Evolutionary conservation across 2,797 vertebrate genomes (phyloP), one percentile per base, ranked within the genome.

Genomic region (Knipowitschia caucasica): DNA sequence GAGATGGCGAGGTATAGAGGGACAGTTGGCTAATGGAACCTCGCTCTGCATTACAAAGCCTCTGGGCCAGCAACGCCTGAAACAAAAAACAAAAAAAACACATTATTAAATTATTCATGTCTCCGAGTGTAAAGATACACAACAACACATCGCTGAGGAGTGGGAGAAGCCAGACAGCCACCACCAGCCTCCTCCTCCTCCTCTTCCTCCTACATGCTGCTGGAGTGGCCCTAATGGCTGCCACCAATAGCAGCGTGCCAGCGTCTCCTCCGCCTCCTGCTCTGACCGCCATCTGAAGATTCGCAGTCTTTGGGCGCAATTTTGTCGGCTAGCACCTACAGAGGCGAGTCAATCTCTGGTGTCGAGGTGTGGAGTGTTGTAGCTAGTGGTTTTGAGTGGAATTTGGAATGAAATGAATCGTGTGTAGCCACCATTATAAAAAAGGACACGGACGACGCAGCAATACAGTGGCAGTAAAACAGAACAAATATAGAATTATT

Each of bases 1-100:
- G 80, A 53, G 95, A 98, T 0, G 96, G 96, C 0, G 96, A 99
- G 0, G 95, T 98, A 88, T 98, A 98, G 73, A 99, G 94, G 18
- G 94, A 95, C 46, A 98, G 91, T 65, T 96, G 94, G 25, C 91
- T 93, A 39, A 94, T 79, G 0, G 93, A 92, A 69, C 93, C 91
- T 39, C 94, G 73, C 49, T 88, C 84, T 1, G 70, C 94, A 8
- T 88, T 79, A 67, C 91, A 92, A 2, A 96, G 91, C 75, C 95
- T 87, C 83, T 95, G 95, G 14, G 92, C 94, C 85, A 98, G 78
- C 71, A 86, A 89, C 38, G 71, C 73, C 86, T 88, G 73, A 44
- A n/a, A n/a, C n/a, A n/a, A n/a, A n/a, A n/a, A n/a, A n/a, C n/a
- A n/a, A n/a, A n/a, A n/a, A 52, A 65, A 75, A 53, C 53, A 80